Conservation (phyloP, 2,888 invertebrate species). For the Coenonympha glycerion region DNA sequence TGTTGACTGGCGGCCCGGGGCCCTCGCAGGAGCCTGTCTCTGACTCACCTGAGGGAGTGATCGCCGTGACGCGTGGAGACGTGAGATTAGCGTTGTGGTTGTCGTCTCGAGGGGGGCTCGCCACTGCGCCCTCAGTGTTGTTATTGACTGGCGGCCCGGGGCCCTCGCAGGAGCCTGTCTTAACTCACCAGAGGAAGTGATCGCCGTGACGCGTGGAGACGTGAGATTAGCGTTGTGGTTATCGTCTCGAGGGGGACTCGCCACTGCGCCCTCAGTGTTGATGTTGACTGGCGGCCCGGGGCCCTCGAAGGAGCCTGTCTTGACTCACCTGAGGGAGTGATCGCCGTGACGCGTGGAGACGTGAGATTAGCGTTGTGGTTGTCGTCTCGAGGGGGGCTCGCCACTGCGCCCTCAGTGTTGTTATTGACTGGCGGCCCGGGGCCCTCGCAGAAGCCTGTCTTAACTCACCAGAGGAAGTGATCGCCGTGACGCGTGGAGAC, state of each 20-base stretch:
- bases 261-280: slow-evolving; percentile 58
- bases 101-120: no score
- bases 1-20: no score
- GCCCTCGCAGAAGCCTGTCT: slow-evolving; percentile 59
- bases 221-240: slow-evolving; percentile 64
- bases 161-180: no score
- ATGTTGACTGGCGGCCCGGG: slow-evolving; percentile 66
- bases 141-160: no score
- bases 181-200: slow-evolving; percentile 77
- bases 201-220: slow-evolving; percentile 58
- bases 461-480: slow-evolving; percentile 74
- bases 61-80: no score
- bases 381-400: slow-evolving; percentile 62
- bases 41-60: no score
- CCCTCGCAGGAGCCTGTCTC: no score
- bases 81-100: no score
- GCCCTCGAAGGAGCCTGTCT: slow-evolving; percentile 59
- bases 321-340: slow-evolving; percentile 76
- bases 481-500: slow-evolving; percentile 58
- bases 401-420: slow-evolving; percentile 57
- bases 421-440: slow-evolving; percentile 66
- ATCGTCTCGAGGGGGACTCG: slow-evolving; percentile 62
- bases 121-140: no score
- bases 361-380: slow-evolving; percentile 65
- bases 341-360: slow-evolving; percentile 58